phyloP scores from a whole-genome alignment of 92 coral and sea anemone genomes.

The Palythoa caribaeorum region DNA sequence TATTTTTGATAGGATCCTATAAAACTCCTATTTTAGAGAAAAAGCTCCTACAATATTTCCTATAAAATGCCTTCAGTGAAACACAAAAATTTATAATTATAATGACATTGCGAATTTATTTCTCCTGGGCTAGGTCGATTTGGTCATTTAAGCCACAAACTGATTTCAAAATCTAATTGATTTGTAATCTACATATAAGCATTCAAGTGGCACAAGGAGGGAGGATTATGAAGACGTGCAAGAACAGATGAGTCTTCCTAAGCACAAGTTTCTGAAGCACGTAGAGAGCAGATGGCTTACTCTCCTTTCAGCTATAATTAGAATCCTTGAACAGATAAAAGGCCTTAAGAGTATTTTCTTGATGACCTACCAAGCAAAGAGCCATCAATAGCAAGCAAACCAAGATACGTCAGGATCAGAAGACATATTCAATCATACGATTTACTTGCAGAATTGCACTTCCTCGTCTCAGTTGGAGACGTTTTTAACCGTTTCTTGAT shows the following conservation, averaged over 20 bases:
- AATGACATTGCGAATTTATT: no score
- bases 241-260: slow-evolving; percentile 53
- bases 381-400: slow-evolving; percentile 18
- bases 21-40: no score
- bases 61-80: no score
- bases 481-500: no score
- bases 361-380: no score
- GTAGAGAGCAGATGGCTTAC: slow-evolving; percentile 23
- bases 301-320: slow-evolving; percentile 55
- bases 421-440: background rate
- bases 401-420: slow-evolving; percentile 34
- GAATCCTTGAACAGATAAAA: background rate
- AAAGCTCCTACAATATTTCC: no score
- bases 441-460: slow-evolving; percentile 1
- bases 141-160: background rate
- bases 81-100: no score
- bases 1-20: no score
- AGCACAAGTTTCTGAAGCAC: no score
- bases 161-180: background rate
- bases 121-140: background rate
- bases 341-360: no score
- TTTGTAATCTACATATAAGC: background rate
- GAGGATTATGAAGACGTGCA: slow-evolving; percentile 56
- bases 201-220: background rate
- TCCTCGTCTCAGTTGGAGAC: background rate